Evolutionary conservation across 2,797 vertebrate species (phyloP).

Genomic region (Agapornis canus): DNA sequence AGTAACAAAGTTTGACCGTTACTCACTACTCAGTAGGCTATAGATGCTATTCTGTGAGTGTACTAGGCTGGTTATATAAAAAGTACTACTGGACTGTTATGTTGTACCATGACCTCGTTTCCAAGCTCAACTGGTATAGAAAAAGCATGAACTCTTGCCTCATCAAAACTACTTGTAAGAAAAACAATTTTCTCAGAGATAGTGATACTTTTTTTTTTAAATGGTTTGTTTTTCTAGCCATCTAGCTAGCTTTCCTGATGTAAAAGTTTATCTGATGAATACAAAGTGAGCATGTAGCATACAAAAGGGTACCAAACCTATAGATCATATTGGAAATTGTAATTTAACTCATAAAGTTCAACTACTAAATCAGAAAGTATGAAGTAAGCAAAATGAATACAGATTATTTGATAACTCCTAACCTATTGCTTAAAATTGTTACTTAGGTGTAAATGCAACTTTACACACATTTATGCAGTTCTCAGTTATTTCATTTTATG

Average conservation of each 20-base stretch:
- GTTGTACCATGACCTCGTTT: neutral
- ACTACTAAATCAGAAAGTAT: conserved; percentile 7
- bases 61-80: neutral
- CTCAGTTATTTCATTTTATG: neutral
- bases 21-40: neutral
- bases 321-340: neutral
- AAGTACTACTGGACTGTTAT: neutral
- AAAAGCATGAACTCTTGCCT: neutral
- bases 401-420: neutral
- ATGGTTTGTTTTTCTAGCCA: conserved; percentile 10
- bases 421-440: neutral
- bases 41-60: neutral
- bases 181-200: neutral
- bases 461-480: neutral
- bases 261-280: neutral
- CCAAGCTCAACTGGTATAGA: neutral
- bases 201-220: neutral
- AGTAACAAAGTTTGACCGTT: neutral
- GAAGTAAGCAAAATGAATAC: neutral
- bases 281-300: neutral
- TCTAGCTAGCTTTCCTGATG: neutral
- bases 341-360: conserved; percentile 1
- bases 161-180: neutral
- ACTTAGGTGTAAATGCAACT: neutral
- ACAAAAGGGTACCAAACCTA: neutral